These are phyloP conservation scores for Heliothis virescens DNA, from an alignment of 1,140 invertebrate genomes.

Conservation along the genomic window DNA sequence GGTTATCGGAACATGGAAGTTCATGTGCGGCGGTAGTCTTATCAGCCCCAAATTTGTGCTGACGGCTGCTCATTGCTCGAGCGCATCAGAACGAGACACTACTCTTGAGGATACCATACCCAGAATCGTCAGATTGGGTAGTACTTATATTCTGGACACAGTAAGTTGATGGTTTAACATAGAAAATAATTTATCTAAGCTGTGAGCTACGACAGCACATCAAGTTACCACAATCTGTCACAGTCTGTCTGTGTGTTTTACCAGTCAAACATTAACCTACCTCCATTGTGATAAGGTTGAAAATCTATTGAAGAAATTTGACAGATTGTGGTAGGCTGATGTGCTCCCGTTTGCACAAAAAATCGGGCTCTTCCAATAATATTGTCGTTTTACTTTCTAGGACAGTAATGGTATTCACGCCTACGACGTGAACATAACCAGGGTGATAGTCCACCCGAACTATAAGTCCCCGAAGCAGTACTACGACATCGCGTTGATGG, in stretches of 20 bases:
- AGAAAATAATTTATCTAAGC: background rate
- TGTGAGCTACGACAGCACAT: background rate
- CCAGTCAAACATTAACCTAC: too few relatives aligned
- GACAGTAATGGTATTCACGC: background rate
- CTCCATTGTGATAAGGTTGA: too few relatives aligned
- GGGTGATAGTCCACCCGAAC: slow-evolving; percentile 82
- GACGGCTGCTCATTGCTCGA: slow-evolving; percentile 64
- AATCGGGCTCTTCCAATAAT: background rate
- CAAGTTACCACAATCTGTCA: too few relatives aligned
- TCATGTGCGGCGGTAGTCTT: slow-evolving; percentile 64
- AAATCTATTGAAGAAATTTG: too few relatives aligned
- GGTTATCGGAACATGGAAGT: slow-evolving; percentile 59
- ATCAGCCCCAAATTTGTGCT: slow-evolving; percentile 64
- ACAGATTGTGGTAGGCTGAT: too few relatives aligned
- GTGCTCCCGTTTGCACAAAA: background rate
- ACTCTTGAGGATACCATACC: slow-evolving; percentile 55
- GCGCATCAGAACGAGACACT: slow-evolving; percentile 51
- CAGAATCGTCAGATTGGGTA: slow-evolving; percentile 63
- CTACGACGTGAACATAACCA: slow-evolving; percentile 60
- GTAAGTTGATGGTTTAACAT: background rate
- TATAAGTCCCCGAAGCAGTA: slow-evolving; percentile 82
- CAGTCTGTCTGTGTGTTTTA: too few relatives aligned
- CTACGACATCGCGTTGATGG: slow-evolving; percentile 78
- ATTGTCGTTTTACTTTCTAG: background rate
- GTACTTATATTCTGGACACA: slow-evolving; percentile 33